Evolutionary conservation across 2,888 invertebrate species (phyloP).

Genomic region (Lysandra bellargus): DNA sequence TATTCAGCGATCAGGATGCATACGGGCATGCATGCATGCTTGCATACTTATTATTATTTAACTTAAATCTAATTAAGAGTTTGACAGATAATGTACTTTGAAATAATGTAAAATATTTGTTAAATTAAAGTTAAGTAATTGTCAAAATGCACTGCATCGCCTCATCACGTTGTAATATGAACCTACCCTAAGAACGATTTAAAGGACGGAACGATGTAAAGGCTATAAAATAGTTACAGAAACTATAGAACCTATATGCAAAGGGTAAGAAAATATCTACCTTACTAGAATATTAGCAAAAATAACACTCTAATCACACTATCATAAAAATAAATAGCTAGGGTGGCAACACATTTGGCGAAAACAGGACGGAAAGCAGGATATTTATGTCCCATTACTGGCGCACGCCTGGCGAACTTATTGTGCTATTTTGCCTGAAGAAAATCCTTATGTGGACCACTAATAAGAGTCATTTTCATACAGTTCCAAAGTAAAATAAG

Average conservation of each 20-base stretch:
- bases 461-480: background rate
- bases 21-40: too few relatives aligned
- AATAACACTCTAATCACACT: constrained; percentile 16
- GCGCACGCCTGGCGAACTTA: constrained; percentile 20
- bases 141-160: background rate
- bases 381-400: constrained; percentile 29
- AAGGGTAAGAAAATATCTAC: background rate
- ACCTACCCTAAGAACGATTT: background rate
- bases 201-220: background rate
- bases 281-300: background rate
- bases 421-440: background rate
- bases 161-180: too few relatives aligned
- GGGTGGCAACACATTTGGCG: background rate
- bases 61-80: too few relatives aligned
- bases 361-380: background rate
- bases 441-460: background rate
- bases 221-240: background rate
- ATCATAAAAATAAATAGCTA: constrained; percentile 15
- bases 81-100: too few relatives aligned
- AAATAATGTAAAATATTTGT: too few relatives aligned
- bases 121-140: too few relatives aligned
- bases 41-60: too few relatives aligned
- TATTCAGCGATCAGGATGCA: too few relatives aligned
- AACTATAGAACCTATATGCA: background rate
- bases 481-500: background rate